phyloP scores from a whole-genome alignment of 2,113 vertebrate species.

The Pelodiscus sinensis region DNA sequence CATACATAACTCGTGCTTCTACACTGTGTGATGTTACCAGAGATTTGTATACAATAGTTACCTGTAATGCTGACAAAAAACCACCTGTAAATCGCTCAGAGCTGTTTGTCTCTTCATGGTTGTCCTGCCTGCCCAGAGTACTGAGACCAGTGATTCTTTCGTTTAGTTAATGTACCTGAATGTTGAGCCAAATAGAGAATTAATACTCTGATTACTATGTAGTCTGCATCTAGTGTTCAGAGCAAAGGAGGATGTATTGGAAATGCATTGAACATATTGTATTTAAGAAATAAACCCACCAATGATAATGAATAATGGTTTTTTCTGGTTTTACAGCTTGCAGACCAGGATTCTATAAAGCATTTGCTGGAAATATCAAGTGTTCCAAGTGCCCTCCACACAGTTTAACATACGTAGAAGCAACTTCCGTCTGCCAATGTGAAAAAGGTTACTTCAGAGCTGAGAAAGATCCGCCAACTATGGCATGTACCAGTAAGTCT shows the following conservation, averaged over 20 bases:
- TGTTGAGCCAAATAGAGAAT: background rate
- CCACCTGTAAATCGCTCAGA: background rate
- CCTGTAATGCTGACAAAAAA: background rate
- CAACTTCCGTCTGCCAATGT: slow-evolving; percentile 89
- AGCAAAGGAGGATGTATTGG: background rate
- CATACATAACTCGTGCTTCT: background rate
- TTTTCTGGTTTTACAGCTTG: slow-evolving; percentile 83
- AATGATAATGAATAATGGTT: background rate
- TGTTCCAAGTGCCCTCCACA: slow-evolving; percentile 96
- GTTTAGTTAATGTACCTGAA: background rate
- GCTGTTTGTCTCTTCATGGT: background rate
- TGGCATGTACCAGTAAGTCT: slow-evolving; percentile 96
- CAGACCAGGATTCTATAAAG: slow-evolving; percentile 94
- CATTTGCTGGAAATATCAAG: slow-evolving; percentile 92
- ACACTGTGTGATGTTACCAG: background rate
- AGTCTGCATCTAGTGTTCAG: background rate
- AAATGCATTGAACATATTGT: background rate
- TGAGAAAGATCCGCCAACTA: slow-evolving; percentile 92
- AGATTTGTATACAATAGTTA: background rate
- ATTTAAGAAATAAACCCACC: background rate
- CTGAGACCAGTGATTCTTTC: background rate
- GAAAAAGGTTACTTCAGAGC: slow-evolving; percentile 93
- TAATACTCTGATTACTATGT: background rate
- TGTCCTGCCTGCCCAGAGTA: background rate
- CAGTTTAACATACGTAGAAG: slow-evolving; percentile 88